Conservation (phyloP, 2,888 invertebrate species). For the Melinaea menophilus region DNA sequence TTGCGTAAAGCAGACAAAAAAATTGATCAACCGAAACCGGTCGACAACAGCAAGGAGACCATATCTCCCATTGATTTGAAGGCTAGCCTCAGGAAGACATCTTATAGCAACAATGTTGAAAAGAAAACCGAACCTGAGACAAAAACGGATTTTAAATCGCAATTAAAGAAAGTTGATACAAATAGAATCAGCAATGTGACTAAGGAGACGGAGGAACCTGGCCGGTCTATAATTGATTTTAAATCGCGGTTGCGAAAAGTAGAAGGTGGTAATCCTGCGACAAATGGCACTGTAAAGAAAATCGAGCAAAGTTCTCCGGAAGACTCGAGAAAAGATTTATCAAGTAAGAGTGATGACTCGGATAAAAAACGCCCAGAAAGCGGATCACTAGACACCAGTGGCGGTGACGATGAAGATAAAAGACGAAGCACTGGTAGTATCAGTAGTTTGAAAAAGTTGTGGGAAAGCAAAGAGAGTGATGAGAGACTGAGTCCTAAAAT, state of each 20-base stretch:
- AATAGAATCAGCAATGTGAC: conserved; percentile 77
- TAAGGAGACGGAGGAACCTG: conserved; percentile 72
- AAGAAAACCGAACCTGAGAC: conserved; percentile 45
- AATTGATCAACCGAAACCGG: conserved; percentile 31
- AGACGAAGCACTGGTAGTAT: conserved; percentile 95
- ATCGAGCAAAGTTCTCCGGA: conserved; percentile 57
- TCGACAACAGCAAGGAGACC: conserved; percentile 46
- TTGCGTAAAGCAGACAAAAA: conserved; percentile 54
- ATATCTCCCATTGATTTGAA: conserved; percentile 70
- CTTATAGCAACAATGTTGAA: conserved; percentile 43
- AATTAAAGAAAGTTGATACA: conserved; percentile 86
- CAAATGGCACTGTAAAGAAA: conserved; percentile 54
- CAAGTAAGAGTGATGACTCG: conserved; percentile 64
- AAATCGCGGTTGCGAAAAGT: conserved; percentile 91
- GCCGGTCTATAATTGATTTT: conserved; percentile 86
- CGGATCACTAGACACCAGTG: conserved; percentile 51
- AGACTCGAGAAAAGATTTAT: conserved; percentile 47
- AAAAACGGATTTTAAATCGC: conserved; percentile 79
- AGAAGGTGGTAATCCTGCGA: conserved; percentile 69
- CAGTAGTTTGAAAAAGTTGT: conserved; percentile 92
- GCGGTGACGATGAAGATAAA: conserved; percentile 87
- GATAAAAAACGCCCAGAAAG: conserved; percentile 63
- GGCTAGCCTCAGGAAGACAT: conserved; percentile 69
- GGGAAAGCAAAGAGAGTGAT: conserved; percentile 89
- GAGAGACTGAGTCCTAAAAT: conserved; percentile 83